Conservation (phyloP, 2,113 vertebrate genomes). For the Pterocles orientalis region DNA sequence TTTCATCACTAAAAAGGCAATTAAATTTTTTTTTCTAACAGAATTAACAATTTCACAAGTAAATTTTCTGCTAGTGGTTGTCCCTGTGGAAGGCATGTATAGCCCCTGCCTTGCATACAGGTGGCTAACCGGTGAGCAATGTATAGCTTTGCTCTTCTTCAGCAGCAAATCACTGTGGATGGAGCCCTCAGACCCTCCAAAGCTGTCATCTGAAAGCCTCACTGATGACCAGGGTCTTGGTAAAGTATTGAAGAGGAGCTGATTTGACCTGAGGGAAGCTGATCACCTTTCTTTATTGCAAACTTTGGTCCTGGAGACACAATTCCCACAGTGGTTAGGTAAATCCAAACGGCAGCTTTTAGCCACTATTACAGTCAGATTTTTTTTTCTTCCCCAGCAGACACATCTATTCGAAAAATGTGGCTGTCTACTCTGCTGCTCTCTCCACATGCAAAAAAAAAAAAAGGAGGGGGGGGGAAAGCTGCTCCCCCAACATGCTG, state of each 20-base stretch:
- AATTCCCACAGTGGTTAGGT: neutral
- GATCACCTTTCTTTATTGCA: neutral
- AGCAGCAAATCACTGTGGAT: neutral
- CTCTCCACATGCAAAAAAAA: neutral
- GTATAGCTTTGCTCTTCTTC: neutral
- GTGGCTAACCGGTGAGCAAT: neutral
- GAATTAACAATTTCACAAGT: neutral
- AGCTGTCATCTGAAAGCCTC: neutral
- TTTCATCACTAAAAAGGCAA: neutral
- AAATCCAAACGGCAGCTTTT: neutral
- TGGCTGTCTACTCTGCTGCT: neutral
- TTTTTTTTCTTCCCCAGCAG: neutral
- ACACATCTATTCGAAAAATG: neutral
- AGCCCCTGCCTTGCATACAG: neutral
- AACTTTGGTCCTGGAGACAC: neutral
- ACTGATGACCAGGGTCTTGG: neutral
- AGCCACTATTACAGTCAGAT: neutral
- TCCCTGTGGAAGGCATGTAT: neutral
- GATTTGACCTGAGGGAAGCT: neutral
- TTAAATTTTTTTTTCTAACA: neutral
- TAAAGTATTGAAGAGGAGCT: neutral
- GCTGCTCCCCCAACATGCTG: fast-evolving
- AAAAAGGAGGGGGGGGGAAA: neutral
- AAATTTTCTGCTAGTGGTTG: neutral
- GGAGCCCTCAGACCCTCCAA: neutral